Conservation (phyloP, 1,140 invertebrate genomes). For the Bacillus rossius region DNA sequence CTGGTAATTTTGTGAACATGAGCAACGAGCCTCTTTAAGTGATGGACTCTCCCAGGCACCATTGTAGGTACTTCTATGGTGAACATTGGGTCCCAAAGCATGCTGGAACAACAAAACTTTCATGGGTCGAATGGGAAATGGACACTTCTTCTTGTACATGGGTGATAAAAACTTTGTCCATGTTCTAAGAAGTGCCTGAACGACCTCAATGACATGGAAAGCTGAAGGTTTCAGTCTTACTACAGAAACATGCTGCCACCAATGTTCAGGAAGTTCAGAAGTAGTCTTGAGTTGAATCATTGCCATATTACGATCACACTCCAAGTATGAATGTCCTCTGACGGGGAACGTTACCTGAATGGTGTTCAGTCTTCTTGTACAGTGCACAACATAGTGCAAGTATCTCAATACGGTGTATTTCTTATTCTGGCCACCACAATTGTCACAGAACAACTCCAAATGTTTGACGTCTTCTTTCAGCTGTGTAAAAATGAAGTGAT, state of each 20-base stretch:
- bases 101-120: too few species aligned
- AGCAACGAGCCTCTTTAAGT: too few species aligned
- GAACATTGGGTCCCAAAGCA: too few species aligned
- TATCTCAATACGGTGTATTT: conserved; percentile 21
- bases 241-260: background rate
- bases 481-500: too few species aligned
- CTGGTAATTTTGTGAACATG: too few species aligned
- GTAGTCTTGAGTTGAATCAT: background rate
- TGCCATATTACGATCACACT: conserved; percentile 3
- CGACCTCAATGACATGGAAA: conserved; percentile 1
- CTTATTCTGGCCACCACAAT: conserved; percentile 18
- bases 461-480: conserved; percentile 1
- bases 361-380: background rate
- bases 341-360: conserved; percentile 6
- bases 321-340: conserved; percentile 9
- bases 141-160: too few species aligned
- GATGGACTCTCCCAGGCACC: too few species aligned
- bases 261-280: background rate
- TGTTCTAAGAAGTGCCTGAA: too few species aligned
- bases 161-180: too few species aligned
- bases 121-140: too few species aligned
- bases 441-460: conserved; percentile 22
- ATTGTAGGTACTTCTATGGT: too few species aligned
- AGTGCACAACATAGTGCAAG: conserved; percentile 5
- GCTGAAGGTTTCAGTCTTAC: conserved; percentile 2